These are phyloP conservation scores for Drosophila kambysellisi DNA, from an alignment of 2,888 invertebrate species.

Conservation along the genomic window DNA sequence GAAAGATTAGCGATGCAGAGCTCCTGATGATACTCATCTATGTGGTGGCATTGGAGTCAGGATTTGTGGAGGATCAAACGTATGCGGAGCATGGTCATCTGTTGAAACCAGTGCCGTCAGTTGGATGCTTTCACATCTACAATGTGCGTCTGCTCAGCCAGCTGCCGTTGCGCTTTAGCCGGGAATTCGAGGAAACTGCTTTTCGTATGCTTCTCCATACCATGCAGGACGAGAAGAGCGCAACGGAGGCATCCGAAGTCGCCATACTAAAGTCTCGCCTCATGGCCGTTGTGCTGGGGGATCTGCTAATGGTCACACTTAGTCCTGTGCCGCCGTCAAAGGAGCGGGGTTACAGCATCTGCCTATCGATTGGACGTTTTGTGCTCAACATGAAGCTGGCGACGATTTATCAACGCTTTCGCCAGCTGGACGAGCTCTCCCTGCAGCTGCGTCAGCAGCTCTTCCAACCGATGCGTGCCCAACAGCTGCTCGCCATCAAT, in stretches of 20 bases:
- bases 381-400: constrained; percentile 71
- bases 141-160: constrained; percentile 68
- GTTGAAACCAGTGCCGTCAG: constrained; percentile 56
- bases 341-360: constrained; percentile 76
- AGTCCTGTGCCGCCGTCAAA: constrained; percentile 63
- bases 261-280: constrained; percentile 54
- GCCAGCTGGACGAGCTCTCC: constrained; percentile 85
- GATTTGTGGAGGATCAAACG: constrained; percentile 67
- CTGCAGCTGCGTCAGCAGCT: constrained; percentile 86
- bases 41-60: constrained; percentile 81
- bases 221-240: constrained; percentile 17
- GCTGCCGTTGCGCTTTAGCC: constrained; percentile 13
- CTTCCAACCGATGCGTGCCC: constrained; percentile 86
- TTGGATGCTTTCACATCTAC: constrained; percentile 67
- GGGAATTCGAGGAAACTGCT: constrained; percentile 27
- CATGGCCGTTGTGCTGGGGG: constrained; percentile 78
- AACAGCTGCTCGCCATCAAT: constrained; percentile 85
- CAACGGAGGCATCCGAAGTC: constrained; percentile 10
- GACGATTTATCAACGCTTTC: constrained; percentile 73
- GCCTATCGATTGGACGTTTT: constrained; percentile 82
- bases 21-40: constrained; percentile 79
- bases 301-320: constrained; percentile 79
- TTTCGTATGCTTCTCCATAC: constrained; percentile 55
- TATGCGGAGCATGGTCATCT: constrained; percentile 42
- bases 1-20: constrained; percentile 57